phyloP scores from a whole-genome alignment of 1,140 invertebrate species.

The Plectrocnemia conspersa region DNA sequence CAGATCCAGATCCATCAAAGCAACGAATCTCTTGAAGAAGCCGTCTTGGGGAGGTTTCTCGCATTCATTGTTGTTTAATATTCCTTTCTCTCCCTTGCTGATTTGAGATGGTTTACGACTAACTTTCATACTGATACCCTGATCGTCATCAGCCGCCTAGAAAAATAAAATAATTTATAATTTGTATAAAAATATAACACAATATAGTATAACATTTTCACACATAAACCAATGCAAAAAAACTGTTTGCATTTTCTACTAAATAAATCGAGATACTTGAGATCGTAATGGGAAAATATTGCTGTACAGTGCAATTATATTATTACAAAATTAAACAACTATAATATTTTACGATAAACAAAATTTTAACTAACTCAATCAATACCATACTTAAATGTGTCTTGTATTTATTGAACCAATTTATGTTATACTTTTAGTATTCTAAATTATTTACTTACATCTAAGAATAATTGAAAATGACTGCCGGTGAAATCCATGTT shows the following conservation, averaged over 20 bases:
- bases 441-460: too few relatives aligned
- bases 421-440: too few relatives aligned
- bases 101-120: constrained; percentile 23
- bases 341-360: too few relatives aligned
- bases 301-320: too few relatives aligned
- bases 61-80: constrained; percentile 43
- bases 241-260: too few relatives aligned
- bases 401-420: too few relatives aligned
- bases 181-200: not conserved
- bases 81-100: constrained; percentile 34
- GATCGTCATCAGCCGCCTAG: constrained; percentile 43
- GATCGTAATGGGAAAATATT: too few relatives aligned
- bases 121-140: constrained; percentile 44
- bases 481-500: constrained; percentile 67
- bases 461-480: constrained; percentile 60
- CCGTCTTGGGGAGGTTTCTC: constrained; percentile 44
- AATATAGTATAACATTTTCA: not conserved
- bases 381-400: too few relatives aligned
- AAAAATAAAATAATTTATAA: constrained; percentile 15
- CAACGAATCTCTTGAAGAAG: constrained; percentile 52
- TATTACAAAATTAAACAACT: too few relatives aligned
- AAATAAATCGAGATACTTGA: too few relatives aligned
- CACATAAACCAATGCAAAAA: not conserved
- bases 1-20: constrained; percentile 60
- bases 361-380: too few relatives aligned